Evolutionary conservation across 30 jellyfish, hydroid and myxozoan species (phyloP), one percentile per base, ranked within the genome.

Genomic region (Cassiopea xamachana): DNA sequence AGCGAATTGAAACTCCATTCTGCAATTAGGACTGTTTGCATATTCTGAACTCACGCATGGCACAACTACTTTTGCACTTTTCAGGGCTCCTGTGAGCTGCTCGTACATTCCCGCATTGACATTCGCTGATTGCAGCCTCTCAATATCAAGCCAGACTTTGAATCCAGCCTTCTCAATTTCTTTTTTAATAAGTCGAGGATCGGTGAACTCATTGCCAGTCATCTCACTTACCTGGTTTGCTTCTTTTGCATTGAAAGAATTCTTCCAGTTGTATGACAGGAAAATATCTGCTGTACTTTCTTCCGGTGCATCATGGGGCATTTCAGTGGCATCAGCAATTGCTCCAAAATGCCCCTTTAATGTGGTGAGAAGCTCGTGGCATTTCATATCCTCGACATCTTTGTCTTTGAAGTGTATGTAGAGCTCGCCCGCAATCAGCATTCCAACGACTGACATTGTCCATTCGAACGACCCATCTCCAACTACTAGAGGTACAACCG

Each of bases 391-490:
- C 74, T 88, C 90, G 48, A 80, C 96, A 1, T 81, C 15, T 60
- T 77, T 93, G 70, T 93, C 98, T 82, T 87, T 93, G 70, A 93
- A 87, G 68, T 93, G 96, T 39, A 93, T 93, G 88, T 87, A 93
- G 47, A 93, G 91, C 88, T 93, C 96, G 1, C 98, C 96, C 16
- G 96, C 94, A 60, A 93, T 49, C 62, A 93, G 85, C 96, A 87
- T 93, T 60, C 98, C 98, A 19, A 87, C 98, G 5, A 93, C 94
- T 2, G 96, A 81, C 85, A 83, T 13, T 18, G 93, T 73, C 98
- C 98, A 93, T 3, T 88, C 98, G 60, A 73, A 69, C 64, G 96
- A 89, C 18, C 98, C 98, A 58, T 93, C 96, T n/a, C 98, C 98
- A 0, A 93, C 87, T 14, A 93, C 98, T 9, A 93, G 84, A 1